phyloP scores from a whole-genome alignment of 92 coral and sea anemone genomes.

The Pocillopora grandis region DNA sequence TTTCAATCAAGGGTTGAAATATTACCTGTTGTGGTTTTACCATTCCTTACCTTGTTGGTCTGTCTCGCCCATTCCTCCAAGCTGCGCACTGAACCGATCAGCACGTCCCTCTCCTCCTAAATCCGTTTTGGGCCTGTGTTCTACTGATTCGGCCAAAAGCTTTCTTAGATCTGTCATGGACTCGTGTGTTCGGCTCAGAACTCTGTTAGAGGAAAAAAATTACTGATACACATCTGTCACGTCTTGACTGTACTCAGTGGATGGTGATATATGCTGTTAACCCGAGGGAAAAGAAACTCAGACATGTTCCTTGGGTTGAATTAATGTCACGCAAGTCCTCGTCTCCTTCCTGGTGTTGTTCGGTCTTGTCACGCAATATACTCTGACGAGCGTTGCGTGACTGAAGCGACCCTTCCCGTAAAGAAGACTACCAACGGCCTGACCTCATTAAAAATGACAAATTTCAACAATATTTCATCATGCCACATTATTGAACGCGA shows the following conservation, averaged over 20 bases:
- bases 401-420: too few relatives aligned
- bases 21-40: not conserved
- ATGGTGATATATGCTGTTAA: not conserved
- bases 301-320: too few relatives aligned
- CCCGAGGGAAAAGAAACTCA: too few relatives aligned
- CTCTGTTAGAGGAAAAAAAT: constrained; percentile 36
- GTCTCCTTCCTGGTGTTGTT: not conserved
- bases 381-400: too few relatives aligned
- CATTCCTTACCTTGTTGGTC: constrained; percentile 22
- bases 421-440: too few relatives aligned
- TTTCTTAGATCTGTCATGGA: constrained; percentile 77
- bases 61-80: not conserved
- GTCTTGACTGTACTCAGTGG: not conserved
- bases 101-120: constrained; percentile 14
- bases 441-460: too few relatives aligned
- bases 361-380: too few relatives aligned
- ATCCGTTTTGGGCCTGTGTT: constrained; percentile 28
- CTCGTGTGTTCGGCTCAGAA: constrained; percentile 74
- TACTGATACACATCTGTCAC: not conserved
- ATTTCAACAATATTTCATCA: too few relatives aligned
- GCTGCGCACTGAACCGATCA: not conserved
- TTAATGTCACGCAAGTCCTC: not conserved
- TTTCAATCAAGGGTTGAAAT: not conserved
- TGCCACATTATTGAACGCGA: too few relatives aligned
- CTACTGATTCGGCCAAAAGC: constrained; percentile 26